phyloP scores from a whole-genome alignment of 1,140 invertebrate genomes.

The Drosophila kanapiae region DNA sequence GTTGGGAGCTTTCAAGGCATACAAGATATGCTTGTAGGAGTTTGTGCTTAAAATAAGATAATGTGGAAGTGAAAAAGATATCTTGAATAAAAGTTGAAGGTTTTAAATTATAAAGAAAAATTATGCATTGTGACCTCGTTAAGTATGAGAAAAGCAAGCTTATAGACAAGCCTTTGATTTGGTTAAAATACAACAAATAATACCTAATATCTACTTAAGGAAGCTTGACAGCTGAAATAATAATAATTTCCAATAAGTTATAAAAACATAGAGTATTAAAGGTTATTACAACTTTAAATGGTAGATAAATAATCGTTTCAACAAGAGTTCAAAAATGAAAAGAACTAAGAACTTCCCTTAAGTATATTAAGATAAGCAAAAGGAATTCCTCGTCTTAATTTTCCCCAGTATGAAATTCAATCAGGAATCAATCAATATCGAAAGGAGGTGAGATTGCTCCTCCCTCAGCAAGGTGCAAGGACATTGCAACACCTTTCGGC shows the following conservation, averaged over 20 bases:
- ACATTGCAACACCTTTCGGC: constrained; percentile 22
- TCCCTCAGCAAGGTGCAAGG: not conserved
- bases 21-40: not conserved
- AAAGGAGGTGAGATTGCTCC: not conserved
- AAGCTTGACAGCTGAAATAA: too few relatives aligned
- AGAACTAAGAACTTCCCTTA: too few relatives aligned
- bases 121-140: not conserved
- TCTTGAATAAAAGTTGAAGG: not conserved
- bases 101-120: not conserved
- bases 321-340: too few relatives aligned
- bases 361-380: too few relatives aligned
- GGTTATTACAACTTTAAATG: too few relatives aligned
- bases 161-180: not conserved
- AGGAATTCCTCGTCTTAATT: not conserved
- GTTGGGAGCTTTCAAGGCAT: not conserved
- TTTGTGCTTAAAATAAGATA: not conserved
- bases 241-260: too few relatives aligned
- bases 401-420: not conserved
- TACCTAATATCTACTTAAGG: too few relatives aligned
- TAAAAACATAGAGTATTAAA: too few relatives aligned
- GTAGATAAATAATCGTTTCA: too few relatives aligned
- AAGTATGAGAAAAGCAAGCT: not conserved
- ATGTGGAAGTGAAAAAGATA: not conserved
- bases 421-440: not conserved
- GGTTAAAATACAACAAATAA: not conserved